phyloP scores from a whole-genome alignment of 2,113 vertebrate species.

The Nothocercus nigrocapillus region DNA sequence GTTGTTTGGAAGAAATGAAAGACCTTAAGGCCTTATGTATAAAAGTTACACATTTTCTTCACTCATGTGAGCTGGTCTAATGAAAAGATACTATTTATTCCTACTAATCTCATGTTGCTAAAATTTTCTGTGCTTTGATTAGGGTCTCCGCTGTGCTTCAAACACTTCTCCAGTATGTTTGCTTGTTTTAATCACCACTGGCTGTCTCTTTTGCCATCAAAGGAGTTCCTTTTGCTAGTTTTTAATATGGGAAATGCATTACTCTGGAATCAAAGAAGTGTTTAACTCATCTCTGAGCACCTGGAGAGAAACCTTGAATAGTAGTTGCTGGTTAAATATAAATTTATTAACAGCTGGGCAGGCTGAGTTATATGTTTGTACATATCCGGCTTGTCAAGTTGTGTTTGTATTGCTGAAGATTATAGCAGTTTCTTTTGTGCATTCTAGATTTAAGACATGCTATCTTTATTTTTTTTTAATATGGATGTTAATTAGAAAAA shows the following conservation, averaged over 20 bases:
- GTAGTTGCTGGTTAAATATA: neutral
- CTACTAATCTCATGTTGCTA: neutral
- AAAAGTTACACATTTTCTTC: neutral
- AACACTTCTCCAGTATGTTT: neutral
- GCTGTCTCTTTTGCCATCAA: conserved; percentile 23
- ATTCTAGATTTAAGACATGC: neutral
- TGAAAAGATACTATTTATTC: neutral
- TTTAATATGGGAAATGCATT: conserved; percentile 3
- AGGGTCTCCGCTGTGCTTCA: conserved; percentile 16
- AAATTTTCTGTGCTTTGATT: conserved; percentile 14
- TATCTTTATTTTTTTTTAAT: neutral
- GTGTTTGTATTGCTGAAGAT: neutral
- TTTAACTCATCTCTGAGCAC: neutral
- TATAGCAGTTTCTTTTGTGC: neutral
- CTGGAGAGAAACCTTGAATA: neutral
- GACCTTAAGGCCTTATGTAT: neutral
- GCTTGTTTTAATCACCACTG: conserved; percentile 34
- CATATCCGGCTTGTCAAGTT: neutral
- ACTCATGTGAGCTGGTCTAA: neutral
- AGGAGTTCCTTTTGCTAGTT: conserved; percentile 20
- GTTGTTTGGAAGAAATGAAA: neutral
- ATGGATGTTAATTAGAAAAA: neutral
- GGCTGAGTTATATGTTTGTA: neutral
- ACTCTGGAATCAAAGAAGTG: neutral
- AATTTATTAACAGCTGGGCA: conserved; percentile 26